Percentiles rank a stretch among this genome's conserved stretches.
phyloP scores from a whole-genome alignment of 2,797 vertebrate species.

The Crypturellus tataupa region DNA sequence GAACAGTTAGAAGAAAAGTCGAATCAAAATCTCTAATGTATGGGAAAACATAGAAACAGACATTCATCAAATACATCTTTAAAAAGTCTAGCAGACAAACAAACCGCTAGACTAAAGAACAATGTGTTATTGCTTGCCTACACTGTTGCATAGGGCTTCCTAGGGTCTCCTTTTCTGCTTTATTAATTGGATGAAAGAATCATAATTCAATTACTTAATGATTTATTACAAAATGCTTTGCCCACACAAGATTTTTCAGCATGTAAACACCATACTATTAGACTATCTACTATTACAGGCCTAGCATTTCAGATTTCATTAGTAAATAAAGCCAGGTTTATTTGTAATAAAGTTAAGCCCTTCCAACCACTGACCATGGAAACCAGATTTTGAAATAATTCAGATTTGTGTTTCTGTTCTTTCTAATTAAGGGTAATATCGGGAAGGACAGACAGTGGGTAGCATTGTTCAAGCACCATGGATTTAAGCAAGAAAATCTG shows the following conservation, averaged over 20 bases:
- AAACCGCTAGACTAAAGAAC: neutral
- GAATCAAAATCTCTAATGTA: neutral
- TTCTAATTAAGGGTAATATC: constrained; percentile 98
- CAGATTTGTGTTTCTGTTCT: constrained; percentile 99
- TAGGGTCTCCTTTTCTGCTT: constrained; percentile 43
- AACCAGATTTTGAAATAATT: constrained; percentile 99
- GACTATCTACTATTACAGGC: constrained; percentile 71
- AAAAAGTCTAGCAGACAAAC: constrained; percentile 1
- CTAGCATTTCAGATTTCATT: constrained; percentile 85
- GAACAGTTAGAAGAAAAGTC: neutral
- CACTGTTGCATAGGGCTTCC: constrained; percentile 26
- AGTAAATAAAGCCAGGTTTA: constrained; percentile 95
- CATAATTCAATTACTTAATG: constrained; percentile 79
- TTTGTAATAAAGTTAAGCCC: constrained; percentile 99
- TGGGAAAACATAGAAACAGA: neutral
- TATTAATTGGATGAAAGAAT: constrained; percentile 76
- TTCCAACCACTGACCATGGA: constrained; percentile 89
- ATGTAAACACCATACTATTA: constrained; percentile 74
- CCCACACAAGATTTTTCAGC: constrained; percentile 73
- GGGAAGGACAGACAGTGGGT: constrained; percentile 92
- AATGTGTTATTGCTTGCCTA: constrained; percentile 29
- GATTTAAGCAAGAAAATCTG: constrained; percentile 99
- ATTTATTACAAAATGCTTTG: constrained; percentile 82
- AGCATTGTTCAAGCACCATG: constrained; percentile 93
- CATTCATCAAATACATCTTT: neutral